phyloP scores from a whole-genome alignment of 2,888 invertebrate species.

The Mallateleia sp. region DNA sequence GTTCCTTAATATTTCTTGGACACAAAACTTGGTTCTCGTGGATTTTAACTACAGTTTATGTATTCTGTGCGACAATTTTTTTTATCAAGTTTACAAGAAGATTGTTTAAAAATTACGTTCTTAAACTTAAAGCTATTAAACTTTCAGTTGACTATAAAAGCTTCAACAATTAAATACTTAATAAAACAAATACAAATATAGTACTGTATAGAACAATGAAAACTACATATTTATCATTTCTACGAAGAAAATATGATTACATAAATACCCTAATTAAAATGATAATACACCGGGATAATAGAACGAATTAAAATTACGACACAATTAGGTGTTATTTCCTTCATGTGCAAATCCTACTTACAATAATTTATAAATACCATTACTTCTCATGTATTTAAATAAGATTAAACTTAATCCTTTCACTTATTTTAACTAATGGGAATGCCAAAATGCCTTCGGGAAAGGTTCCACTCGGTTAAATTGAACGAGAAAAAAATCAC shows the following conservation, averaged over 20 bases:
- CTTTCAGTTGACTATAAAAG: too few species aligned
- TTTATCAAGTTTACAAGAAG: background rate
- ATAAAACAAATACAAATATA: too few species aligned
- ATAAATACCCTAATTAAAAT: background rate
- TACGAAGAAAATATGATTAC: background rate
- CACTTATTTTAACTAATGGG: conserved; percentile 51
- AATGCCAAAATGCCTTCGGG: conserved; percentile 38
- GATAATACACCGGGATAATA: conserved; percentile 11
- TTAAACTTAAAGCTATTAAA: too few species aligned
- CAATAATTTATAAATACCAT: conserved; percentile 59
- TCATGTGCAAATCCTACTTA: conserved; percentile 30
- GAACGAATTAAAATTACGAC: conserved; percentile 29
- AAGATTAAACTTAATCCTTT: conserved; percentile 58
- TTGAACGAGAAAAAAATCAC: conserved; percentile 35
- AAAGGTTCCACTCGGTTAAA: conserved; percentile 41
- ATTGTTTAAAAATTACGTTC: background rate
- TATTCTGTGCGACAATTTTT: background rate
- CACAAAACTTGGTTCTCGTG: background rate
- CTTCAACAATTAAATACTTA: too few species aligned
- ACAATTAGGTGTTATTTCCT: conserved; percentile 33
- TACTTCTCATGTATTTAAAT: conserved; percentile 51
- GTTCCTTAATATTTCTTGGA: background rate
- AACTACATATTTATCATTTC: background rate
- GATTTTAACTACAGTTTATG: background rate
- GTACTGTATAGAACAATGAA: too few species aligned